Base-by-base conservation (phyloP, 1,140 invertebrate genomes). In the Schmidtea mediterranea region DNA sequence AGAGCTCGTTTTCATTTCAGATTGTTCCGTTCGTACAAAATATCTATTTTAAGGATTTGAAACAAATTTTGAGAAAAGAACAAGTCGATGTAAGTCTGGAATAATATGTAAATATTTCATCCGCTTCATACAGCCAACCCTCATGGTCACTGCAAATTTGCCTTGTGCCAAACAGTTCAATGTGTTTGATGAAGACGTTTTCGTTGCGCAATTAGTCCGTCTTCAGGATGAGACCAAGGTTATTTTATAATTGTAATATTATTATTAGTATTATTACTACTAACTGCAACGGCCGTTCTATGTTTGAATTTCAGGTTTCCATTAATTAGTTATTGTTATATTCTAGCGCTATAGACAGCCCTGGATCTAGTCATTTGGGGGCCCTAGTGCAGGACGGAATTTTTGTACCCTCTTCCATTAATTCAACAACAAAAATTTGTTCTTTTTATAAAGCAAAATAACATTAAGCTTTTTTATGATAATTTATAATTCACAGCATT, bases 101-200 rank as follows among this genome's bases (percentile, higher is more conserved):
- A 36, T 47, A 12, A 37, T 13, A 10, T 24, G 9, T 43, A 15
- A 43, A 23, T 23, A 10, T n/a, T 36, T 52, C 39, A 49, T 49
- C 15, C 16, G 6, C 8, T 43, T 16, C 24, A 50, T 62, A 49
- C 54, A 72, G 71, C 69, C 87, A 0, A 87, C 84, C 0, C 80
- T 98, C 53, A 68, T 98, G 43, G 71, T 98, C 0, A 97, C 89
- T 1, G 90, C 90, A 0, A 95, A 97, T 71, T 86, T 98, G 22
- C 89, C 90, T 0, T 87, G 84, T 9, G 86, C 90, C 5, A 98
- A 98, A 62, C 97, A 95, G 68, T 89, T 98, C 52, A 81, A 97
- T 49, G 83, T 45, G 22, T 45, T 45, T 45, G 43, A 45, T 49
- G 21, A 49, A 13, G 37, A 39, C 10, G n/a, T 49, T 24, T 16